Conservation (phyloP, 2,888 invertebrate species). For the Brachylomia viminalis region DNA sequence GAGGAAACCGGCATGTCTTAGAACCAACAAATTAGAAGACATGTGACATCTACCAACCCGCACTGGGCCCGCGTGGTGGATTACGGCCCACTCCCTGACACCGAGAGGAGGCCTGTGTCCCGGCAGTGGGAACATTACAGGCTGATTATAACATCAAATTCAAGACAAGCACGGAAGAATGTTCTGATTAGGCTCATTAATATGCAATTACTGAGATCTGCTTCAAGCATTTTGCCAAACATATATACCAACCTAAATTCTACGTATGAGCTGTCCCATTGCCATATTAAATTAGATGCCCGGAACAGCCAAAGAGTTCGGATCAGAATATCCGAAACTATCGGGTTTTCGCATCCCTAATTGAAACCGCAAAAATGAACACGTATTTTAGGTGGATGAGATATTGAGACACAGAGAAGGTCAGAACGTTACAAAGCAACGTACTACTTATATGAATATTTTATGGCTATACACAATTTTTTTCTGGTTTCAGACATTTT, state of each 20-base stretch:
- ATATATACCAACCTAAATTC: neutral
- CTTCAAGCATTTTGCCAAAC: conserved; percentile 8
- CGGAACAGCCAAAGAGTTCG: conserved; percentile 11
- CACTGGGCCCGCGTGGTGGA: no score
- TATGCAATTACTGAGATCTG: conserved; percentile 4
- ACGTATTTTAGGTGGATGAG: conserved; percentile 35
- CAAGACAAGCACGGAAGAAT: conserved; percentile 1
- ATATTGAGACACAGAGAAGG: conserved; percentile 8
- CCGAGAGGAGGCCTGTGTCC: no score
- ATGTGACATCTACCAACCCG: no score
- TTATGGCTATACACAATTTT: neutral
- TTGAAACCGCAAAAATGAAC: conserved; percentile 57
- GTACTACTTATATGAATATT: neutral
- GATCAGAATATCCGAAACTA: conserved; percentile 47
- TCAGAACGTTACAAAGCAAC: neutral
- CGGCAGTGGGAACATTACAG: no score
- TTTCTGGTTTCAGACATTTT: neutral
- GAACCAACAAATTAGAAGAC: no score
- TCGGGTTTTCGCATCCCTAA: conserved; percentile 42
- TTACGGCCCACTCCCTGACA: no score
- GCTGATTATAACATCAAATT: no score
- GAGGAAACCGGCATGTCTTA: no score
- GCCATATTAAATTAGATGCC: conserved; percentile 32
- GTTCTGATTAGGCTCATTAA: conserved; percentile 1
- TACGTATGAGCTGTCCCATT: neutral